These are phyloP conservation scores for Gobionotothen gibberifrons DNA, from an alignment of 2,797 vertebrate species.

Conservation along the genomic window DNA sequence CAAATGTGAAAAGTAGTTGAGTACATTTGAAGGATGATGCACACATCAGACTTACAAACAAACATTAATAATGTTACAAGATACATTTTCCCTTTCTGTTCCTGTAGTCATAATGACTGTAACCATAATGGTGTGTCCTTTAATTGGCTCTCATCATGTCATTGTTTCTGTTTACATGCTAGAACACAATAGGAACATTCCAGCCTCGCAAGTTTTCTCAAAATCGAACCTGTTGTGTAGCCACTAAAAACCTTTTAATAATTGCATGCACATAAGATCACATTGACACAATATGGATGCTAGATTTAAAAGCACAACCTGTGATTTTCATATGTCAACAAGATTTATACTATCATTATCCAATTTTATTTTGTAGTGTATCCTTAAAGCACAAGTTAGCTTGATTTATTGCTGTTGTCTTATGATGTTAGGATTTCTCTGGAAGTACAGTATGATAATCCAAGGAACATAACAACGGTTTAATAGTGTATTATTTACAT, in stretches of 20 bases:
- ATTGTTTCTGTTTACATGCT: conserved; percentile 21
- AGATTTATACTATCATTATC: background rate
- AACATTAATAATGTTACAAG: conserved; percentile 3
- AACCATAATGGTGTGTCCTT: conserved; percentile 20
- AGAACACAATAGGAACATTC: conserved; percentile 16
- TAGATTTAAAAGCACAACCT: background rate
- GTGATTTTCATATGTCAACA: background rate
- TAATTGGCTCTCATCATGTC: conserved; percentile 17
- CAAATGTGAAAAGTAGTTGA: background rate
- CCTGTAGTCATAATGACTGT: background rate
- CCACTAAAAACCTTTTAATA: too few species aligned
- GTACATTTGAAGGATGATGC: background rate
- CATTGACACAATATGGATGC: background rate
- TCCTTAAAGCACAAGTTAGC: background rate
- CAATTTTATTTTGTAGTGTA: background rate
- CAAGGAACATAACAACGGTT: background rate
- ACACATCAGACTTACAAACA: background rate
- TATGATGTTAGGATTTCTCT: background rate
- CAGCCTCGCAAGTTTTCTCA: conserved; percentile 8
- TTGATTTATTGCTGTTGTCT: background rate
- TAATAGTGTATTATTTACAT: background rate
- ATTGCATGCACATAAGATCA: background rate
- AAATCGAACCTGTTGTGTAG: background rate
- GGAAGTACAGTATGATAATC: background rate
- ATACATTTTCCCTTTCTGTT: background rate